Conservation (phyloP, 2,113 vertebrate species). For the Excalfactoria chinensis region DNA sequence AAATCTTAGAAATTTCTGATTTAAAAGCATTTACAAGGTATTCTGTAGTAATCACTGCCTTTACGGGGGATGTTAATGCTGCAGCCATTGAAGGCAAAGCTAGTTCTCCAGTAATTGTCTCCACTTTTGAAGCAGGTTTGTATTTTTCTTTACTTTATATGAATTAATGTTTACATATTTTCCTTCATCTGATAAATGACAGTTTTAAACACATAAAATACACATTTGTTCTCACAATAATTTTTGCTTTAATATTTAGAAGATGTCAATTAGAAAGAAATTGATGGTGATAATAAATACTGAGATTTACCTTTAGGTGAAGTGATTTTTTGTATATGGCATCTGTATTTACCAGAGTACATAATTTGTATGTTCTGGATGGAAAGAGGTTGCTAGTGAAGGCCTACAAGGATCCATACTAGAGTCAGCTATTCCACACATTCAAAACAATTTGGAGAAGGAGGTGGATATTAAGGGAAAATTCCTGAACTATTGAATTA, state of each 20-base stretch:
- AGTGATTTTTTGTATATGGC: not conserved
- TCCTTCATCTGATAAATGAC: not conserved
- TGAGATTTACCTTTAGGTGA: not conserved
- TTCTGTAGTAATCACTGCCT: conserved; percentile 87
- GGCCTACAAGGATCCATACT: not conserved
- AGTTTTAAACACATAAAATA: not conserved
- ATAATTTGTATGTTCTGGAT: not conserved
- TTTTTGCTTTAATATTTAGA: not conserved
- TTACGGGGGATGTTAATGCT: conserved; percentile 82
- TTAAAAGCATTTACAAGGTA: conserved; percentile 91
- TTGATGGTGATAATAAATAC: not conserved
- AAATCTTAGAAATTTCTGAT: conserved; percentile 82
- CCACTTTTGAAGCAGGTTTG: conserved; percentile 91
- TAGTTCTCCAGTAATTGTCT: conserved; percentile 79
- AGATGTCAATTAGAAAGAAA: not conserved
- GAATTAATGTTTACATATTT: not conserved
- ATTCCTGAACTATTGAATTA: not conserved
- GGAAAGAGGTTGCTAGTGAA: not conserved
- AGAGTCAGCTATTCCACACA: not conserved
- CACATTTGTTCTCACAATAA: not conserved
- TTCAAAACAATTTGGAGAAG: not conserved
- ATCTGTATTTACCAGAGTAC: not conserved
- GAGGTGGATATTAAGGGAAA: not conserved
- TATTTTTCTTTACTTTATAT: not conserved
- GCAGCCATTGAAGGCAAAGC: conserved; percentile 84